These are phyloP conservation scores for Dinoponera quadriceps DNA, from an alignment of 1,140 invertebrate genomes.

Conservation along the genomic window DNA sequence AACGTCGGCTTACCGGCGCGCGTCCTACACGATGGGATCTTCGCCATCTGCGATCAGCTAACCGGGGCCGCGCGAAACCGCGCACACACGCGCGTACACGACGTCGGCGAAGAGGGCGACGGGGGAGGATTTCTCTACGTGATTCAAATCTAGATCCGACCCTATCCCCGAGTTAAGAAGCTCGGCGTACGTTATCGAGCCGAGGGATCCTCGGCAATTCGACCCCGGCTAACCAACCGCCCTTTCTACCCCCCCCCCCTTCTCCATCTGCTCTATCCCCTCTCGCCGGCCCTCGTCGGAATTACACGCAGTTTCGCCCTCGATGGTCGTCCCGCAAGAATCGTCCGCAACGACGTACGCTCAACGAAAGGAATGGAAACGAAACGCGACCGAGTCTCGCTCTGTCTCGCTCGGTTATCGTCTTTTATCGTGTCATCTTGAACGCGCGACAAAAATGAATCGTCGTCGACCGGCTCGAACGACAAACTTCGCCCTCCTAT, in stretches of 20 bases:
- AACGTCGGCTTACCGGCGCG: slow-evolving; percentile 55
- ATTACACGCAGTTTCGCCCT: not conserved
- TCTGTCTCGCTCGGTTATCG: not conserved
- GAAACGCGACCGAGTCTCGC: not conserved
- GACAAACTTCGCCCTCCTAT: slow-evolving; percentile 6
- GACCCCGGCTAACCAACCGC: slow-evolving; percentile 19
- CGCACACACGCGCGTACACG: slow-evolving; percentile 5
- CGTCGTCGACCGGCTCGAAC: not conserved
- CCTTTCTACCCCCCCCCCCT: not conserved
- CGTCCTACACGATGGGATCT: slow-evolving; percentile 37
- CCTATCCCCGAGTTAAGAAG: slow-evolving; percentile 77
- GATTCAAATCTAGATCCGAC: slow-evolving; percentile 85
- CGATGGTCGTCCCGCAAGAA: not conserved
- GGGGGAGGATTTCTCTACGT: slow-evolving; percentile 74
- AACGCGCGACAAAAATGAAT: not conserved
- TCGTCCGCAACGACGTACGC: not conserved
- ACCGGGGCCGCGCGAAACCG: not conserved
- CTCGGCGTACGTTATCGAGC: slow-evolving; percentile 76
- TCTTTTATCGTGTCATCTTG: not conserved
- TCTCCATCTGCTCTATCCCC: not conserved
- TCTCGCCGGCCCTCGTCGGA: not conserved
- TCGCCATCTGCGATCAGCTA: slow-evolving; percentile 54
- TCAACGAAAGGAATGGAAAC: not conserved
- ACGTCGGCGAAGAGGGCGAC: slow-evolving; percentile 17
- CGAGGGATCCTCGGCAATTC: slow-evolving; percentile 77